A percentile compares a stretch with the other conserved stretches of the same genome.
These are phyloP conservation scores for Lindbergichthys nudifrons DNA, from an alignment of 2,797 vertebrate species.

Conservation along the genomic window DNA sequence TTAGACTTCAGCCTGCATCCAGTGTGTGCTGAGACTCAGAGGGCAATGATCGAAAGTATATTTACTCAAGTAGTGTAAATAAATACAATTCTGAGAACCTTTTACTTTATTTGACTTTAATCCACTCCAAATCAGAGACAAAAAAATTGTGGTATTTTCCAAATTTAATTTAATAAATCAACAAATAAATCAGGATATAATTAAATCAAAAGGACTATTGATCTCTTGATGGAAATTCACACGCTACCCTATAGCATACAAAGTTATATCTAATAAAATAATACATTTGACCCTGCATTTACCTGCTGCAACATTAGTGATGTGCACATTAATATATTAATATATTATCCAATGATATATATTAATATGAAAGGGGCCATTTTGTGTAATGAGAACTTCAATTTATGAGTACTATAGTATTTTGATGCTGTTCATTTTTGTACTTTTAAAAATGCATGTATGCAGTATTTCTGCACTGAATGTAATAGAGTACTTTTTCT, in stretches of 20 bases:
- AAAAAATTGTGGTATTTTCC: not conserved
- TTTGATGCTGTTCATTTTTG: not conserved
- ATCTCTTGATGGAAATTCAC: not conserved
- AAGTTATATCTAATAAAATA: too few species aligned
- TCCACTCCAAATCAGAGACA: not conserved
- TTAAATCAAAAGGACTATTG: not conserved
- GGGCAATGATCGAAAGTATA: not conserved
- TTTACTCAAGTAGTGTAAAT: not conserved
- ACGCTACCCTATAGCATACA: not conserved
- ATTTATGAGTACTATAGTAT: not conserved
- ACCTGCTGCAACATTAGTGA: too few species aligned
- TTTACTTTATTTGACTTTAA: not conserved
- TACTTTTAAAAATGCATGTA: not conserved
- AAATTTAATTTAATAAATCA: not conserved
- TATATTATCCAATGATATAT: too few species aligned
- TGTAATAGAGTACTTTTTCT: not conserved
- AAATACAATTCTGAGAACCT: not conserved
- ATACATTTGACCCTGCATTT: too few species aligned
- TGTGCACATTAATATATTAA: too few species aligned
- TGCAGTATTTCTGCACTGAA: not conserved
- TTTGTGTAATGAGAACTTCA: too few species aligned
- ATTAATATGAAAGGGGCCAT: too few species aligned
- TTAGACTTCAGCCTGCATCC: slow-evolving; percentile 20
- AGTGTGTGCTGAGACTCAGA: slow-evolving; percentile 16
- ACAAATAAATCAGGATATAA: not conserved